Base-by-base conservation (phyloP, 2,888 invertebrate genomes). In the Xylota segnis region DNA sequence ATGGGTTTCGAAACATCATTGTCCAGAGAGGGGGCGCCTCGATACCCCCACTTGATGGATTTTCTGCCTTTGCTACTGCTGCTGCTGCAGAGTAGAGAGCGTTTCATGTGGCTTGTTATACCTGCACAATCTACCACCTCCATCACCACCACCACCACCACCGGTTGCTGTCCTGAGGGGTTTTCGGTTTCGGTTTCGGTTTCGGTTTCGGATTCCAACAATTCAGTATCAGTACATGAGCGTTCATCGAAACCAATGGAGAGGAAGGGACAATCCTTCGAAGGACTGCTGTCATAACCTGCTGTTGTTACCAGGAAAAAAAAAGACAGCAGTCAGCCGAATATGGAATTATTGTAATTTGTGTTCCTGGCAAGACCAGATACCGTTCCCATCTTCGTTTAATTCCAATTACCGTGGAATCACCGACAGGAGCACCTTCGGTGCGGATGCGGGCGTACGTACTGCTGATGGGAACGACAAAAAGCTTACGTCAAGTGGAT, bases 401-500 rank as follows among this genome's bases (percentile, higher is more conserved):
- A 79, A 84, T 84, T 84, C 72, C 86, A 86, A 86, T 86, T 86
- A 86, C 86, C 40, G 59, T 47, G 23, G 59, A 74, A 78, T 82
- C 71, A 72, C 58, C 54, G 52, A 56, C 81, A 81, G 71, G 59
- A 76, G 66, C 66, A 32, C 83, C 79, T 78, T 58, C 45, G 45
- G 79, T 70, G 58, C 56, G 72, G 59, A 71, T 68, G 23, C 9
- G 14, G 37, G 14, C 10, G 45, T 16, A 12, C 37, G 37, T 29
- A 3, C 23, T 23, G 29, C 18, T 32, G 4, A 32, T 40, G 45
- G 56, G 68, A 66, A 75, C 72, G 76, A 81, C 71, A 81, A 72
- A 81, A 86, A 76, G 75, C 86, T 82, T 82, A 86, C 50, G 59
- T 68, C 86, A 86, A 86, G 86, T 86, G 86, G 82, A 86, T 76